phyloP scores from a whole-genome alignment of 2,113 vertebrate genomes.

The Neotoma lepida region DNA sequence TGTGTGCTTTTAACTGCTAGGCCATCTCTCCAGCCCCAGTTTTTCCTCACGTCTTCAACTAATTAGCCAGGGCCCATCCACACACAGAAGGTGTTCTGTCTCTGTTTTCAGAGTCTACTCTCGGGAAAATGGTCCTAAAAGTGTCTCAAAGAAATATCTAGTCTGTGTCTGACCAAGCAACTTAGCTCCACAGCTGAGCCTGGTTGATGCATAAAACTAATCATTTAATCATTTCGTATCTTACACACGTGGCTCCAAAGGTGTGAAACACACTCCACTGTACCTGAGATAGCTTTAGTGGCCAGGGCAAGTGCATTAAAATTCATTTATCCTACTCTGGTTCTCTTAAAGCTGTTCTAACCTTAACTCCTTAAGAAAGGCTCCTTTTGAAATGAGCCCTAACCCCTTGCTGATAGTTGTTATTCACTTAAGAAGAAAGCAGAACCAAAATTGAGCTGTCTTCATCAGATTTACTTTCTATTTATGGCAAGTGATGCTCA shows the following conservation, averaged over 20 bases:
- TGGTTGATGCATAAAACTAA: neutral
- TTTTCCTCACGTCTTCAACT: neutral
- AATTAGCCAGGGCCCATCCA: neutral
- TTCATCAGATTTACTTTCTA: neutral
- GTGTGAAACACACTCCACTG: neutral
- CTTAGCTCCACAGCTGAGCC: neutral
- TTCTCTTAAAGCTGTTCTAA: neutral
- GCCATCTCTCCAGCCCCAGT: neutral
- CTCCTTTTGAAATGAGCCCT: neutral
- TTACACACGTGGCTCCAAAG: neutral
- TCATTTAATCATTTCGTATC: neutral
- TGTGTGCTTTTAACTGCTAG: neutral
- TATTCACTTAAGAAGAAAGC: neutral
- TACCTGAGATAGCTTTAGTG: neutral
- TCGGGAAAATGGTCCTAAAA: neutral
- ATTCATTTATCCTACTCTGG: neutral
- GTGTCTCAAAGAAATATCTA: neutral
- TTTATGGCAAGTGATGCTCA: neutral
- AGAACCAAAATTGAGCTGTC: neutral
- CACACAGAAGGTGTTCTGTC: neutral
- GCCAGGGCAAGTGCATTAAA: neutral
- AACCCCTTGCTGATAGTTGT: neutral
- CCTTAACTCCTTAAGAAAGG: neutral
- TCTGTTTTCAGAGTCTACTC: neutral
- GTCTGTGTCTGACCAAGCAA: neutral